Evolutionary conservation across 2,888 invertebrate genomes (phyloP).

Genomic region (Incurvaria masculella): DNA sequence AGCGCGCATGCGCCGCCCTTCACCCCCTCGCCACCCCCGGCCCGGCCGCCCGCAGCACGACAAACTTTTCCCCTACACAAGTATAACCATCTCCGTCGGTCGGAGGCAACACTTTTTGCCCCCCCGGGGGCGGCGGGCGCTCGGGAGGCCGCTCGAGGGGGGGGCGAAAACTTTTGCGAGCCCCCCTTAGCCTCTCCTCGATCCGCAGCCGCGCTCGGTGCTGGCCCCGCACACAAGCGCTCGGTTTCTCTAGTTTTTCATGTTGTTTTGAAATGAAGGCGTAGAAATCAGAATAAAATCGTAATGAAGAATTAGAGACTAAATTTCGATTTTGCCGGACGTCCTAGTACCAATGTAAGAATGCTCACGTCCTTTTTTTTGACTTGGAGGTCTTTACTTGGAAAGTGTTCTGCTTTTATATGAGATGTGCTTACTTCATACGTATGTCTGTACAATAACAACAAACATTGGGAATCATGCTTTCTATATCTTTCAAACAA

Average conservation of each 20-base stretch:
- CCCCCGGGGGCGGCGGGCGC: slow-evolving; percentile 33
- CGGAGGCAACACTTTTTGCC: slow-evolving; percentile 53
- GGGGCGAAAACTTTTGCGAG: slow-evolving; percentile 50
- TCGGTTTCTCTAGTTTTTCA: slow-evolving; percentile 57
- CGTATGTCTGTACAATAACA: no score
- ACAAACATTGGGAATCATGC: no score
- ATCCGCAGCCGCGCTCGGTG: slow-evolving; percentile 2
- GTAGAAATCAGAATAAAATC: slow-evolving; percentile 56
- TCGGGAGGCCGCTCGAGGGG: slow-evolving; percentile 17
- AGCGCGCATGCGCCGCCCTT: slow-evolving; percentile 42
- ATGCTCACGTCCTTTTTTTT: no score
- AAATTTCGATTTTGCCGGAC: not conserved
- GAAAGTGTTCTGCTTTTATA: no score
- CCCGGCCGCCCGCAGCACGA: slow-evolving; percentile 47
- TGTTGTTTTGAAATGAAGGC: slow-evolving; percentile 56
- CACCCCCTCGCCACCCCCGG: slow-evolving; percentile 25
- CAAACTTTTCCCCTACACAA: slow-evolving; percentile 55
- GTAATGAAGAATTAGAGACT: slow-evolving; percentile 47
- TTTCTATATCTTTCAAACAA: no score
- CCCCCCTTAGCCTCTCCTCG: no score
- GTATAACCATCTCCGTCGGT: slow-evolving; percentile 41
- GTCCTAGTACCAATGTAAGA: no score
- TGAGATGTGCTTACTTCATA: no score
- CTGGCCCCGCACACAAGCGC: slow-evolving; percentile 45
- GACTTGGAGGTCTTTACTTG: no score